A percentile compares a stretch with the other conserved stretches of the same genome.
Conservation (phyloP, 2,113 vertebrate species). For the Gasterosteus nipponicus region DNA sequence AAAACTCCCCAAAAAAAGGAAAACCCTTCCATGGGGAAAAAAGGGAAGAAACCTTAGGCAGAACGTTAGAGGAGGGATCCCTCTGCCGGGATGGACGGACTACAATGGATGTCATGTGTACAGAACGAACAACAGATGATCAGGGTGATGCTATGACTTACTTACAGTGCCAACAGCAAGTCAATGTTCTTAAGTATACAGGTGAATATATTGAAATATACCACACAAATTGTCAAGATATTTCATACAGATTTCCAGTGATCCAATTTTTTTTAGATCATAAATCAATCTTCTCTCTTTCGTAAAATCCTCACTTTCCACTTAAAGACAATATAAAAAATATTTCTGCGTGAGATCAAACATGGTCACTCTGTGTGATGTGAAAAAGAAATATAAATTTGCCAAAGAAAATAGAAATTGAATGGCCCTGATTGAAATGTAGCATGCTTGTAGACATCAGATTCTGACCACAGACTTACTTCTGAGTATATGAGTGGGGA, state of each 20-base stretch:
- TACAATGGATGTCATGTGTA: too few species aligned
- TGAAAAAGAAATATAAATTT: neutral
- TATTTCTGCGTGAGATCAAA: neutral
- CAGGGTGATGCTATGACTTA: neutral
- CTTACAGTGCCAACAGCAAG: neutral
- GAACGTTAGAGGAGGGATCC: too few species aligned
- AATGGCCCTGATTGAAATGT: neutral
- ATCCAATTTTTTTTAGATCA: neutral
- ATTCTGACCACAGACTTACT: slow-evolving; percentile 4
- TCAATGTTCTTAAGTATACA: neutral
- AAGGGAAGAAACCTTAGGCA: too few species aligned
- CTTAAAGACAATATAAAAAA: too few species aligned
- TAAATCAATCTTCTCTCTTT: neutral
- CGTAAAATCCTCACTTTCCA: neutral
- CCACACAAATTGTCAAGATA: neutral
- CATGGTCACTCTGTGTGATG: neutral
- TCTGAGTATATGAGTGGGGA: neutral
- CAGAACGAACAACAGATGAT: neutral
- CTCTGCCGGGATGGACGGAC: too few species aligned
- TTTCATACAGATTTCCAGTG: neutral
- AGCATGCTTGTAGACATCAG: neutral
- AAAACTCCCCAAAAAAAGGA: too few species aligned
- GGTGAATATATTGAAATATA: neutral
- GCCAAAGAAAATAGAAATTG: neutral
- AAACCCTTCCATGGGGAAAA: too few species aligned